phyloP scores from a whole-genome alignment of 2,797 vertebrate species.

The Rhodeus uyekii region DNA sequence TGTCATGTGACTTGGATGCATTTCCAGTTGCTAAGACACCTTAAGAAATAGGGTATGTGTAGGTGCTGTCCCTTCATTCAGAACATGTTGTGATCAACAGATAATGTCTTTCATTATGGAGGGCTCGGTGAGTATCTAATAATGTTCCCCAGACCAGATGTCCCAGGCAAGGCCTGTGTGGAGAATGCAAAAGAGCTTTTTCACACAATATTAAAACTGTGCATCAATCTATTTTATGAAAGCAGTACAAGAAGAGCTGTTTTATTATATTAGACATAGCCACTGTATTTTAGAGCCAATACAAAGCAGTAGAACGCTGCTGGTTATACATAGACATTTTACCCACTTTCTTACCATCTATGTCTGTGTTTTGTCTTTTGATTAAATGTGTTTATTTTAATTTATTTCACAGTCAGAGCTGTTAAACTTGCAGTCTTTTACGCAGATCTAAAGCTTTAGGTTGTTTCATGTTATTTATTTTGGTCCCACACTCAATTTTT shows the following conservation, averaged over 20 bases:
- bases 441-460: too few species aligned
- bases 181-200: slow-evolving; percentile 14
- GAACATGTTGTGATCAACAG: slow-evolving; percentile 55
- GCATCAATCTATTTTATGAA: slow-evolving; percentile 9
- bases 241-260: neutral
- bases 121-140: slow-evolving; percentile 48
- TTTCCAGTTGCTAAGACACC: slow-evolving; percentile 53
- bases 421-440: too few species aligned
- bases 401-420: neutral
- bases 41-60: slow-evolving; percentile 35
- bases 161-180: slow-evolving; percentile 5
- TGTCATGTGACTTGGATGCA: slow-evolving; percentile 41
- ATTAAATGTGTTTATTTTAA: neutral
- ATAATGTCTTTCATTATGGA: slow-evolving; percentile 60
- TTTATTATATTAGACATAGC: neutral
- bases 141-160: slow-evolving; percentile 48
- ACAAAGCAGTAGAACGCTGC: neutral
- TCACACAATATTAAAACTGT: neutral
- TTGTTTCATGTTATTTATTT: too few species aligned
- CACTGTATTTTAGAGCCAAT: neutral
- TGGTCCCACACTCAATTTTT: too few species aligned
- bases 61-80: slow-evolving; percentile 40
- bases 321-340: neutral
- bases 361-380: neutral
- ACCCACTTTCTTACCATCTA: neutral